Base-by-base conservation (phyloP, 2,797 vertebrate genomes). In the Anomalospiza imberbis region DNA sequence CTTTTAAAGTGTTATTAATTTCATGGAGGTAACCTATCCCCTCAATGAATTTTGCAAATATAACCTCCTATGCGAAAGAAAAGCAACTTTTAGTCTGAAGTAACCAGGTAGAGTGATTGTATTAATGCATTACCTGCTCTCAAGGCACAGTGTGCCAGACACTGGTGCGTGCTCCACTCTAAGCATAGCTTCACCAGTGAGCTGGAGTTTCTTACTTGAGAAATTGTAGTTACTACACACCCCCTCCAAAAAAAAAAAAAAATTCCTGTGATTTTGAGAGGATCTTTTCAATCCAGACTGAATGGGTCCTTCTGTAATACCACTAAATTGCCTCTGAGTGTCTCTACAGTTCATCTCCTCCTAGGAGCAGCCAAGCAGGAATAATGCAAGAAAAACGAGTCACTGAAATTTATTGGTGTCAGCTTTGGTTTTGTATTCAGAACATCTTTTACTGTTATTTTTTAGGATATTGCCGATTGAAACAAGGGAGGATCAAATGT, bases 331-430 rank as follows among this genome's bases (percentile, higher is more conserved):
- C 96, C 97, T 98, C 97, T 91, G 81, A 95, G 97, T 93, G 97
- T 98, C 98, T 97, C 96, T 96, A 96, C 78, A 97, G 95, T 74
- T 93, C 94, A 89, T 76, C 89, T 86, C 86, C 91, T 95, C 72
- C 51, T 25, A 89, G 54, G 60, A 81, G 68, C 91, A 95, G 61
- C 65, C 79, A 91, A 87, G 88, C 94, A 96, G 68, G 85, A 89
- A 78, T 93, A 95, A 96, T 47, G 79, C 53, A 67, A 78, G 94
- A 94, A 89, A 95, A 97, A 95, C 85, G 95, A 97, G 91, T 96
- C 97, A 94, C 63, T 93, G 79, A 95, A 96, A 97, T 97, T 97
- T 98, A 97, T 97, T 95, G 95, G 91, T 97, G 97, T 96, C 95
- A 96, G 93, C 91, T 95, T 93, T 91, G 89, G 90, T 94, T 96